Conservation (phyloP, 2,113 vertebrate species). For the Ochotona princeps region DNA sequence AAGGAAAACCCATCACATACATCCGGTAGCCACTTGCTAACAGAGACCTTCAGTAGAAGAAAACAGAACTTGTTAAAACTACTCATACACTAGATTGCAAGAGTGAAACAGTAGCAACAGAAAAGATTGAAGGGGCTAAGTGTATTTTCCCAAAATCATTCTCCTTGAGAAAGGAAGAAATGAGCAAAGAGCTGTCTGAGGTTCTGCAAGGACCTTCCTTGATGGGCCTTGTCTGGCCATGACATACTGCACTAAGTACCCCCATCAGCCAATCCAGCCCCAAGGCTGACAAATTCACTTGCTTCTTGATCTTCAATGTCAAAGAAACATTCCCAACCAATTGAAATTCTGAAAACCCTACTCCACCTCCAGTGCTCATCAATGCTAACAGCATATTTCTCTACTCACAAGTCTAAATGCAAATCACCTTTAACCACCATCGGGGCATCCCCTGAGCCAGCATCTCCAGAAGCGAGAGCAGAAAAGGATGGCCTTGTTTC, state of each 20-base stretch:
- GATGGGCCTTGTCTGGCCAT: not conserved
- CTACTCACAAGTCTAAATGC: not conserved
- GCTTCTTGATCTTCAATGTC: not conserved
- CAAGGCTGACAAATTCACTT: not conserved
- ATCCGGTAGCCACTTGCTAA: not conserved
- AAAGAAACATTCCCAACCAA: conserved; percentile 18
- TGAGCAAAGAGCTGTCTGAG: not conserved
- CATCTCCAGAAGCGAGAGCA: not conserved
- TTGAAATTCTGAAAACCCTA: conserved; percentile 26
- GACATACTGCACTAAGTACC: not conserved
- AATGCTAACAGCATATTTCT: not conserved
- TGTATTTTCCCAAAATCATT: conserved; percentile 9
- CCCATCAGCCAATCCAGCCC: not conserved
- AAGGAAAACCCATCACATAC: not conserved
- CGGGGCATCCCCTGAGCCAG: not conserved
- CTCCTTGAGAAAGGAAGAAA: not conserved
- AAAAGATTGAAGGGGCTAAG: not conserved
- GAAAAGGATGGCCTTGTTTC: not conserved
- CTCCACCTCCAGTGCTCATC: not conserved
- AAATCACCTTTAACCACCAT: conserved; percentile 21
- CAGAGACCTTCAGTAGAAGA: not conserved
- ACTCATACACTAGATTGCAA: not conserved
- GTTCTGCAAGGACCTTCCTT: not conserved
- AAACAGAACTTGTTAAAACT: not conserved
- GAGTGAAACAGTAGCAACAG: not conserved